These are phyloP conservation scores for Champsocephalus esox DNA, from an alignment of 2,797 vertebrate species.

Conservation along the genomic window DNA sequence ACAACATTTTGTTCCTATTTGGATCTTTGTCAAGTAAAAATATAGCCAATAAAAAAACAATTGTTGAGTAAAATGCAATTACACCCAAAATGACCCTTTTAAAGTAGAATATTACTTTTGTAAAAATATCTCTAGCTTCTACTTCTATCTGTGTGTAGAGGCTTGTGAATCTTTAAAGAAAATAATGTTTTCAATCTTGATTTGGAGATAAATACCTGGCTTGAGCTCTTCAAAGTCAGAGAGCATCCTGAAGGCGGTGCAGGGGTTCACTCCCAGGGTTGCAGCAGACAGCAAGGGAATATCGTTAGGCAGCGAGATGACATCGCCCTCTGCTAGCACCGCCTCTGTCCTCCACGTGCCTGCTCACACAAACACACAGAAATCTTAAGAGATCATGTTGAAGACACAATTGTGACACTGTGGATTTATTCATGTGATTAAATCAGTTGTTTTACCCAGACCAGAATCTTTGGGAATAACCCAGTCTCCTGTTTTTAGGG, in stretches of 20 bases:
- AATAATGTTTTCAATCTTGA: neutral
- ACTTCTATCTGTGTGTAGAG: too few relatives aligned
- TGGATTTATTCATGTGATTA: neutral
- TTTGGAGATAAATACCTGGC: conserved; percentile 81
- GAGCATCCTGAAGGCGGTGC: conserved; percentile 94
- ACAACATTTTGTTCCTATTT: too few relatives aligned
- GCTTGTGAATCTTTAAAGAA: neutral
- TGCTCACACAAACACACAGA: conserved; percentile 62
- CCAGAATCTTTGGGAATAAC: conserved; percentile 89
- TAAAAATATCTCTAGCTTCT: neutral
- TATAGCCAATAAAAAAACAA: too few relatives aligned
- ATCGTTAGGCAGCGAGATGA: conserved; percentile 87
- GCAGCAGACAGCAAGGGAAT: conserved; percentile 91
- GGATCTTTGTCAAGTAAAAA: too few relatives aligned
- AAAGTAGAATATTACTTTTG: neutral
- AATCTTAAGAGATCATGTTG: neutral
- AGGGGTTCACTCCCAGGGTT: conserved; percentile 93
- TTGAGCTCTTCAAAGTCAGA: conserved; percentile 90
- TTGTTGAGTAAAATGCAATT: too few relatives aligned
- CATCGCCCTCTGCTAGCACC: conserved; percentile 81
- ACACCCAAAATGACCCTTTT: neutral
- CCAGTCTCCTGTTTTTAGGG: conserved; percentile 90
- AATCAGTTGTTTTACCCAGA: conserved; percentile 85
- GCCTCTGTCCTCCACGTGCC: conserved; percentile 92
- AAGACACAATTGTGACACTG: neutral